These are phyloP conservation scores for Leuctra nigra DNA, from an alignment of 2,888 invertebrate species.

Conservation along the genomic window DNA sequence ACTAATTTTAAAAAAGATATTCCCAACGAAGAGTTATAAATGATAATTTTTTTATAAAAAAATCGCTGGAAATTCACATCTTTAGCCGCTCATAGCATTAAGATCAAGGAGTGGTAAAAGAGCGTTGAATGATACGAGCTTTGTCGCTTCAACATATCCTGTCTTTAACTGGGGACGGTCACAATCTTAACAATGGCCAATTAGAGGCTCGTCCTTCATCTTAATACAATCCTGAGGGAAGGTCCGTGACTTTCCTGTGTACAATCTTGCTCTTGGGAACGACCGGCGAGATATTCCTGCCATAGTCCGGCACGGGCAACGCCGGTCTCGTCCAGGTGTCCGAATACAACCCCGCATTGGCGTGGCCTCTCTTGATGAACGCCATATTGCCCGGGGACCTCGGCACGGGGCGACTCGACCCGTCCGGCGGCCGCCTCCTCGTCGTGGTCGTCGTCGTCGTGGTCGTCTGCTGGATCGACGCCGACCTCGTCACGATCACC, in stretches of 20 bases:
- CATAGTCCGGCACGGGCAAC: not conserved
- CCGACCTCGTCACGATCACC: not conserved
- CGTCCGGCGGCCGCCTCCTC: conserved; percentile 28
- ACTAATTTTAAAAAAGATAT: too few species aligned
- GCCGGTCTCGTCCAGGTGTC: conserved; percentile 32
- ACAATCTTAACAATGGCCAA: too few species aligned
- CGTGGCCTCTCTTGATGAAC: conserved; percentile 56
- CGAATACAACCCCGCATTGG: conserved; percentile 58
- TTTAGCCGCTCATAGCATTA: too few species aligned
- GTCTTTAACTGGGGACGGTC: too few species aligned
- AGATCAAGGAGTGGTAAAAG: too few species aligned
- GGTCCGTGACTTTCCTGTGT: conserved; percentile 61
- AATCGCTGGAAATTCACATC: too few species aligned
- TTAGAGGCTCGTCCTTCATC: too few species aligned
- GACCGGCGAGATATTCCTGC: not conserved
- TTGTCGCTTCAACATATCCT: too few species aligned
- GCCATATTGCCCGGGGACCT: conserved; percentile 38
- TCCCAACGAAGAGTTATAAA: too few species aligned
- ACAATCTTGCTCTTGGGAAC: not conserved
- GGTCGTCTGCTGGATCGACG: not conserved
- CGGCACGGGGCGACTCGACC: conserved; percentile 18
- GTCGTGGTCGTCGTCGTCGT: conserved; percentile 35
- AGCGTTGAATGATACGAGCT: too few species aligned
- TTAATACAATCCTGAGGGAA: conserved; percentile 66
- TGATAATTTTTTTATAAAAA: too few species aligned